These are phyloP conservation scores for Zapornia atra DNA, from an alignment of 2,113 vertebrate genomes.

Conservation along the genomic window DNA sequence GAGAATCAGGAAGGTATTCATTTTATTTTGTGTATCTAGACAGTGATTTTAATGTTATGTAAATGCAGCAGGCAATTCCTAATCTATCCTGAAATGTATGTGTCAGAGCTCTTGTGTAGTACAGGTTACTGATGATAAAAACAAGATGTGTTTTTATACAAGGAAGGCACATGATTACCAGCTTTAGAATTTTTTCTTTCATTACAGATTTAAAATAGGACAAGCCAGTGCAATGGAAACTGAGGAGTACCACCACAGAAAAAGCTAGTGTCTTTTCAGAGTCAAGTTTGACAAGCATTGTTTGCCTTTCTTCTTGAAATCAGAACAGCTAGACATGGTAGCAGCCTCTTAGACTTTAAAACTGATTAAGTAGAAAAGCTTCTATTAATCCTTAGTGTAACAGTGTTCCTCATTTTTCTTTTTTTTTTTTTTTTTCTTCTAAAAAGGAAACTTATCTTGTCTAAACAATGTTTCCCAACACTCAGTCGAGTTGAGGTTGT, in stretches of 20 bases:
- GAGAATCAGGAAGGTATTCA: constrained; percentile 54
- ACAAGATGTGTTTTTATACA: constrained; percentile 72
- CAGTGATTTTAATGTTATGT: constrained; percentile 76
- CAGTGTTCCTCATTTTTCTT: not conserved
- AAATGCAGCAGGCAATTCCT: constrained; percentile 70
- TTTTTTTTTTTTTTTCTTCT: not conserved
- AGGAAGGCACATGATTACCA: constrained; percentile 55
- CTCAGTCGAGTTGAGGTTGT: constrained; percentile 17
- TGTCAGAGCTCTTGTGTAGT: constrained; percentile 71
- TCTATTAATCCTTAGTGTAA: not conserved
- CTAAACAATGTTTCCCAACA: constrained; percentile 1
- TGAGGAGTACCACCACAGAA: constrained; percentile 1
- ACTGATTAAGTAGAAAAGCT: constrained; percentile 18
- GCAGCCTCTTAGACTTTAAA: not conserved
- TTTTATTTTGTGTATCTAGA: constrained; percentile 69
- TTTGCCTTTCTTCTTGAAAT: constrained; percentile 12
- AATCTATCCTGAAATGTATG: constrained; percentile 68
- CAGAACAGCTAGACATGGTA: not conserved
- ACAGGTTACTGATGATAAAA: constrained; percentile 73
- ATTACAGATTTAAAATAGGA: constrained; percentile 72
- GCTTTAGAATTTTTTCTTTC: constrained; percentile 64
- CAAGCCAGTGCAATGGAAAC: constrained; percentile 46
- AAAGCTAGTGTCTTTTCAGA: constrained; percentile 44
- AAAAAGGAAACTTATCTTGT: constrained; percentile 41
- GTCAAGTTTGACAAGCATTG: constrained; percentile 42